These are phyloP conservation scores for Daboia siamensis DNA, from an alignment of 2,113 vertebrate species.

Conservation along the genomic window DNA sequence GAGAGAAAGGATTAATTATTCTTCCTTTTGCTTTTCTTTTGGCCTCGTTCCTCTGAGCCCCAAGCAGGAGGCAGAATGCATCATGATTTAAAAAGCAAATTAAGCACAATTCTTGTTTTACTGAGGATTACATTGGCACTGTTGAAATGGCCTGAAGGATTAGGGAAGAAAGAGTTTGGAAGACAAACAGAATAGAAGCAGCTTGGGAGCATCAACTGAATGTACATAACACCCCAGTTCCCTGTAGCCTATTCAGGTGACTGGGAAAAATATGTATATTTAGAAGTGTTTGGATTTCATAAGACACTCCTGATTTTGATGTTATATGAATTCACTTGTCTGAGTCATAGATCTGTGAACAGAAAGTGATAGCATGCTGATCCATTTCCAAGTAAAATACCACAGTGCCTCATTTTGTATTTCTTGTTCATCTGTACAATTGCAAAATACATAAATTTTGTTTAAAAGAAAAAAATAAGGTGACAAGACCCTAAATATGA, in stretches of 20 bases:
- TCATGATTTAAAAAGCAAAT: slow-evolving; percentile 70
- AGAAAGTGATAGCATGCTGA: background rate
- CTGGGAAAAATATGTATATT: background rate
- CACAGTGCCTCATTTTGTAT: background rate
- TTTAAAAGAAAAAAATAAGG: background rate
- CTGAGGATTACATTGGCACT: slow-evolving; percentile 52
- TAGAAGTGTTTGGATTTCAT: background rate
- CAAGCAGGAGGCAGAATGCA: slow-evolving; percentile 54
- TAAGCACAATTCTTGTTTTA: slow-evolving; percentile 72
- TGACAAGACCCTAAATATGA: background rate
- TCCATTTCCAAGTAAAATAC: background rate
- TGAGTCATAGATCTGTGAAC: background rate
- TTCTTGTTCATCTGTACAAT: background rate
- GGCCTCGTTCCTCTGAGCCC: background rate
- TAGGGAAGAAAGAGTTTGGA: background rate
- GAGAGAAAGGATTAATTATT: slow-evolving; percentile 71
- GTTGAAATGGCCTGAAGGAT: slow-evolving; percentile 23
- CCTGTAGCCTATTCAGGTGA: background rate
- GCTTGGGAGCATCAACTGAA: background rate
- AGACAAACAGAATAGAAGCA: slow-evolving; percentile 19
- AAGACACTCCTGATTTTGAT: background rate
- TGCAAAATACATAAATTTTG: background rate
- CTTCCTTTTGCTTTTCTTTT: slow-evolving; percentile 53
- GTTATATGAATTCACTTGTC: background rate
- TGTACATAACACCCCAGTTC: fast-evolving